Evolutionary conservation across 2,113 vertebrate genomes (phyloP), one percentile per base, ranked within the genome.

Genomic region (Passer domesticus): DNA sequence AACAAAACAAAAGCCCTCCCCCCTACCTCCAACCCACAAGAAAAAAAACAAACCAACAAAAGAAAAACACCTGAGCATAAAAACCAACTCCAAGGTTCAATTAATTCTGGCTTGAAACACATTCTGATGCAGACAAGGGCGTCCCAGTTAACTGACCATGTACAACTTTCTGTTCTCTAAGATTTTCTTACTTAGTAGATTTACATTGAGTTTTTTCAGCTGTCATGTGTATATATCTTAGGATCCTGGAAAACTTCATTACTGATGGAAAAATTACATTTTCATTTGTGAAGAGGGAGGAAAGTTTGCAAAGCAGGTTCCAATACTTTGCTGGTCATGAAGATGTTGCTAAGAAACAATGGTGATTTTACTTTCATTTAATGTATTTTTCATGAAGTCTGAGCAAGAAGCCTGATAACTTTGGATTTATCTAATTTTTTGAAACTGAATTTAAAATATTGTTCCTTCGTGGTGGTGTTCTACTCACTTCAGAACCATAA

Each of bases 321-420:
- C 8, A 23, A 35, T 69, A 37, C 33, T 79, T 83, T 79, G 22
- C 47, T 77, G 62, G n/a, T 64, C 49, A 41, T 46, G n/a, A 91
- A 77, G 25, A 11, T 85, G 89, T 92, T 95, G 62, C 75, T 90
- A 94, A 94, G 83, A 81, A 90, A 87, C 67, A 74, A 60, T 41
- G 5, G 23, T 46, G 27, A 68, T 74, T 95, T 89, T 74, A 67
- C 31, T 92, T 93, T 90, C 62, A 91, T 41, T 41, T 14, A 69
- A 80, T 81, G 60, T 76, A 81, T 53, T 78, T 88, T 91, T 94
- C 44, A 83, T 85, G 18, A 91, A 83, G 21, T 49, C 66, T 91
- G 74, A 89, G 49, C 12, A 67, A 83, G 64, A 70, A 81, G 20
- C 9, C 44, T 75, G 50, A 90, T 88, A 66, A 35, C 17, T 95